Evolutionary conservation across 2,113 vertebrate species (phyloP).

Genomic region (Corythornis vintsioides): DNA sequence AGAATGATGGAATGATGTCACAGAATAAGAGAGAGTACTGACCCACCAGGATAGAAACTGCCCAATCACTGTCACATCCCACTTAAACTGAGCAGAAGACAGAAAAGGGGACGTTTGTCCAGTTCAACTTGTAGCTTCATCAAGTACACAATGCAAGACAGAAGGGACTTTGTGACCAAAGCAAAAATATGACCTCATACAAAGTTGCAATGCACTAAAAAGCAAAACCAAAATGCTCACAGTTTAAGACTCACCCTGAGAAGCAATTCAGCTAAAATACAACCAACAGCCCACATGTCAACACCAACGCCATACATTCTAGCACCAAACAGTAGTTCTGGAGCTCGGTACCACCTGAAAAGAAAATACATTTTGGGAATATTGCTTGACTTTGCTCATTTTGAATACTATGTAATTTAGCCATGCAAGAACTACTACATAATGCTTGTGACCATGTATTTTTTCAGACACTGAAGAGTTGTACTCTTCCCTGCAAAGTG

Average conservation of each 20-base stretch:
- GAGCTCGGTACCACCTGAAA: conserved; percentile 93
- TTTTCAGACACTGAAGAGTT: background rate
- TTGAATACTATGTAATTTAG: background rate
- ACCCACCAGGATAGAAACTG: background rate
- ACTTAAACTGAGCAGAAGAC: background rate
- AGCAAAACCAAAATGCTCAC: background rate
- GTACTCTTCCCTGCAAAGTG: background rate
- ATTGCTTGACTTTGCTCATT: background rate
- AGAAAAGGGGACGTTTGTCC: background rate
- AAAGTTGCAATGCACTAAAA: background rate
- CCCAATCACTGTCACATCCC: background rate
- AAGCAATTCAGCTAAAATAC: conserved; percentile 95
- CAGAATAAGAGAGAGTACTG: background rate
- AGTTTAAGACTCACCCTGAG: conserved; percentile 84
- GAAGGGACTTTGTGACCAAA: background rate
- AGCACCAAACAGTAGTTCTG: conserved; percentile 94
- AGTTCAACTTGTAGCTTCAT: background rate
- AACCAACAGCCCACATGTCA: conserved; percentile 99
- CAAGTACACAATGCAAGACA: background rate
- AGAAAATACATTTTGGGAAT: conserved; percentile 18
- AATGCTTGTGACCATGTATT: background rate
- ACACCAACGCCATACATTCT: conserved; percentile 98
- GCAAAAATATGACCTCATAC: background rate
- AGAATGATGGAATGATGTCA: background rate
- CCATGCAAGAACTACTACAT: background rate